Base-by-base conservation (phyloP, 2,888 invertebrate genomes). In the Nasonia oneida region DNA sequence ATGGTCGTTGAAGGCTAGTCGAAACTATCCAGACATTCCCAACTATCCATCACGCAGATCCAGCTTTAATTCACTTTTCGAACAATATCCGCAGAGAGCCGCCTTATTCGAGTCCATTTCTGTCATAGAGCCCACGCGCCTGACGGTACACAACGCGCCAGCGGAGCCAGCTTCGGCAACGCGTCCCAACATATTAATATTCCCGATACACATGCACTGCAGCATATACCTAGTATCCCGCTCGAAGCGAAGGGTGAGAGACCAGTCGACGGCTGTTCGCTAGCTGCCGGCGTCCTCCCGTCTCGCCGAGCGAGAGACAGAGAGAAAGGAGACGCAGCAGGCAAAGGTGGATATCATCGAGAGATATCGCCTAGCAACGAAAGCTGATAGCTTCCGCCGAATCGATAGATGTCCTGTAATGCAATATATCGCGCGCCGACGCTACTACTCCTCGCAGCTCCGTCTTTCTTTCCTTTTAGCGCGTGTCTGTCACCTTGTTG, bases 361-460 rank as follows among this genome's bases (percentile, higher is more conserved):
- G 74, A 76, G 81, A 91, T 91, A 92, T 92, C 90, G 90, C 92
- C 91, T 92, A 91, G 92, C 92, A 92, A 92, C 92, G 92, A 91
- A 90, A 92, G 89, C 92, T 90, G 91, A 92, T 92, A 92, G 91
- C 90, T 90, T 88, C 88, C 89, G 86, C 83, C 89, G 89, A 91
- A 91, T 92, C 92, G 91, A 92, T 92, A 90, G 90, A 89, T 88
- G 88, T 85, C 88, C 88, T 88, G 89, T 89, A 91, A 90, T 88
- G 90, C 89, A 88, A 91, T 91, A 90, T 89, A 90, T 89, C 89
- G 88, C 67, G 4, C 37, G 4, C 3, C 37, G 50, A n/a, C 67
- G 18, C 71, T 75, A 3, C 39, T 23, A 3, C 39, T 23, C 71
- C 29, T 70, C 71, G 71, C 61, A 29, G 29, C 29, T 67, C 57